Conservation (phyloP, 1,140 invertebrate species). For the honey bee (Apis mellifera) region DNA sequence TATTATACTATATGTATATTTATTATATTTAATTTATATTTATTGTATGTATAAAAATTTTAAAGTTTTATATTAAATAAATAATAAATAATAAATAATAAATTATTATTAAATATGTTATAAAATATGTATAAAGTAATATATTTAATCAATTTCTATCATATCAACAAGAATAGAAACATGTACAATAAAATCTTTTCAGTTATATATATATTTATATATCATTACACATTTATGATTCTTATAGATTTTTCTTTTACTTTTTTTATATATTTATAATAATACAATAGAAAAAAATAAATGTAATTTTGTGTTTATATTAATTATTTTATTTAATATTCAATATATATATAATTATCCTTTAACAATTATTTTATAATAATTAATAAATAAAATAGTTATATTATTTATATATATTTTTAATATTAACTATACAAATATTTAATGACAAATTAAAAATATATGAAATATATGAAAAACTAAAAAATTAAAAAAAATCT, state of each 20-base stretch:
- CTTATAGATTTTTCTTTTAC: neutral
- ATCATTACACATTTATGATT: neutral
- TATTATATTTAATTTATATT: too few relatives aligned
- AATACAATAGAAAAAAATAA: neutral
- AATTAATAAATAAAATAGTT: neutral
- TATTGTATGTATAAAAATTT: too few relatives aligned
- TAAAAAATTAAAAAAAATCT: neutral
- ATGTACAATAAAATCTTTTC: constrained; percentile 52
- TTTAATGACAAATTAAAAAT: neutral
- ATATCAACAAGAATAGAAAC: constrained; percentile 55
- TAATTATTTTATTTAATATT: neutral
- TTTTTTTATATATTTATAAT: neutral
- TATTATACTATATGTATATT: too few relatives aligned
- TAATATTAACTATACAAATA: neutral
- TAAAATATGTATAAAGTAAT: constrained; percentile 1
- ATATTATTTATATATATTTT: neutral
- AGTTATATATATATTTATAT: neutral
- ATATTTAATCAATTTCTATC: constrained; percentile 21
- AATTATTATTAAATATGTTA: too few relatives aligned
- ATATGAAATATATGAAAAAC: too few relatives aligned
- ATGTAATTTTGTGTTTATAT: neutral
- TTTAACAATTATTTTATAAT: neutral
- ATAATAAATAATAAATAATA: too few relatives aligned
- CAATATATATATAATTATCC: neutral
- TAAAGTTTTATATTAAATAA: too few relatives aligned